Conservation (phyloP, 2,113 vertebrate genomes). For the Strix uralensis region DNA sequence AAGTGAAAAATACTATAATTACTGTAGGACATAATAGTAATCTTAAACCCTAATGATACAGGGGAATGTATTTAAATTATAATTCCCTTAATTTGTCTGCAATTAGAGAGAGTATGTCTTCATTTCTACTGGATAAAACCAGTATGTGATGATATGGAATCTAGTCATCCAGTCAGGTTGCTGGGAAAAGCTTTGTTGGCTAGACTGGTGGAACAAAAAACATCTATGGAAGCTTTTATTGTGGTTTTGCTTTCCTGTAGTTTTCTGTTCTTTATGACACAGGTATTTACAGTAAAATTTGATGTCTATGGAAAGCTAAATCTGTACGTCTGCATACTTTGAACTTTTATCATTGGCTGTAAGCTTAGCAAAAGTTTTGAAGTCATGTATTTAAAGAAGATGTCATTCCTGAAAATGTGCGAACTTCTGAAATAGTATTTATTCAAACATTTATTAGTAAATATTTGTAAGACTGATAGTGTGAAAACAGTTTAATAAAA, state of each 20-base stretch:
- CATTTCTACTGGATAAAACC: background rate
- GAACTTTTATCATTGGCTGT: background rate
- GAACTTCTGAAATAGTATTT: background rate
- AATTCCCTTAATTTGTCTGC: background rate
- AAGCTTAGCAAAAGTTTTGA: background rate
- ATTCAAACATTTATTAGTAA: background rate
- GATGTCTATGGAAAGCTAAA: background rate
- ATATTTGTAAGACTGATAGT: background rate
- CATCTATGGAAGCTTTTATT: background rate
- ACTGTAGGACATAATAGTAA: background rate
- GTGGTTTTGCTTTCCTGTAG: background rate
- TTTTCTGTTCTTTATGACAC: background rate
- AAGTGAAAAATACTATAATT: background rate
- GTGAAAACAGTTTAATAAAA: background rate
- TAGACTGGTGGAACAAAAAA: background rate
- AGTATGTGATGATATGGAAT: background rate
- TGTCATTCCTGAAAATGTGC: background rate
- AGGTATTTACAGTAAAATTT: background rate
- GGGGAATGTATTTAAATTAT: background rate
- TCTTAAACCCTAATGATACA: background rate
- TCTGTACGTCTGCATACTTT: rapidly evolving
- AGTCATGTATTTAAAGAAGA: background rate
- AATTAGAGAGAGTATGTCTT: background rate
- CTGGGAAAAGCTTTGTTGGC: background rate
- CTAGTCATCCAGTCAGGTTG: background rate